Percentiles rank a stretch among this genome's conserved stretches.
These are phyloP conservation scores for Megathymus violae DNA, from an alignment of 1,140 invertebrate species.

Conservation along the genomic window DNA sequence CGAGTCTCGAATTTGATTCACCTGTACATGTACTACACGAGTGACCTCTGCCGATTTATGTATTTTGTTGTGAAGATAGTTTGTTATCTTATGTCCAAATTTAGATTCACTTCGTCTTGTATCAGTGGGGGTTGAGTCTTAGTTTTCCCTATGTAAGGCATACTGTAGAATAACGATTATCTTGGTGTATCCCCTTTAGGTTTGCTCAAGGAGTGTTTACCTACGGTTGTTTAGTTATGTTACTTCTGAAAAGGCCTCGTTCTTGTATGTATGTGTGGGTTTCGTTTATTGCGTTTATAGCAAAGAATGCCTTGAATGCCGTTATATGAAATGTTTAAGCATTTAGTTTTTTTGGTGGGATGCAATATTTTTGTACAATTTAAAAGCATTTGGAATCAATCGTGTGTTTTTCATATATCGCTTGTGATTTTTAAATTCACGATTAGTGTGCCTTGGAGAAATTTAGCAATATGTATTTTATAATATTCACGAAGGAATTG, in stretches of 20 bases:
- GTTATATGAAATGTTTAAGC: slow-evolving; percentile 39
- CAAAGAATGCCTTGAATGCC: slow-evolving; percentile 41
- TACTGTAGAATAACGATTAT: slow-evolving; percentile 62
- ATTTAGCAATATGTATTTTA: slow-evolving; percentile 53
- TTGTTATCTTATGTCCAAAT: no score
- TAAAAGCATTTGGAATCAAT: slow-evolving; percentile 26
- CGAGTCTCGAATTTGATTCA: not conserved
- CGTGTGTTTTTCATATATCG: slow-evolving; percentile 30
- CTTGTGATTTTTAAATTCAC: slow-evolving; percentile 49
- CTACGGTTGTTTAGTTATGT: slow-evolving; percentile 44
- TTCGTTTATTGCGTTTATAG: slow-evolving; percentile 37
- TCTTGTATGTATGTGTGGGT: slow-evolving; percentile 45
- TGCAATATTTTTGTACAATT: slow-evolving; percentile 29
- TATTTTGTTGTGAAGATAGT: no score
- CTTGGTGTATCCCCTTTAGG: slow-evolving; percentile 40
- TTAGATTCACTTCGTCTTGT: no score
- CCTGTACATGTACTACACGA: no score
- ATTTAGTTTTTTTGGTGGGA: slow-evolving; percentile 43
- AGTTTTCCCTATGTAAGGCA: slow-evolving; percentile 30
- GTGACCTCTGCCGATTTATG: no score
- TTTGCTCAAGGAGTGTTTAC: slow-evolving; percentile 66
- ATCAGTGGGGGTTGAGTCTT: not conserved
- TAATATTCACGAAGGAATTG: slow-evolving; percentile 62
- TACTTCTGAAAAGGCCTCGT: slow-evolving; percentile 41
- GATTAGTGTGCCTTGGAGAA: slow-evolving; percentile 61